Conservation (phyloP, 1,140 invertebrate genomes). For the Micrasema longulum region DNA sequence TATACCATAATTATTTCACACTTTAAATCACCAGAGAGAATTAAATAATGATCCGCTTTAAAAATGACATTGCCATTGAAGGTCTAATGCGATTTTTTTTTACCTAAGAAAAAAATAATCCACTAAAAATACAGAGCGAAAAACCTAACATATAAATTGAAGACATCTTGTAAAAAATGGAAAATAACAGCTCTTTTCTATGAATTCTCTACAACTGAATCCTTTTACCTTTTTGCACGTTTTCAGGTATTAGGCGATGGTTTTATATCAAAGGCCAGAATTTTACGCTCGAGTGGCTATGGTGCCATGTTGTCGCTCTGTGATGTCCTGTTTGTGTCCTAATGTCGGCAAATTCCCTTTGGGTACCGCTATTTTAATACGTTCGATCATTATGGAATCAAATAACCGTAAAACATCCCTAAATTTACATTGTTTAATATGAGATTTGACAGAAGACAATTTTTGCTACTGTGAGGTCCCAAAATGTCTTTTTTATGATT, state of each 20-base stretch:
- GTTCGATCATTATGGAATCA: background rate
- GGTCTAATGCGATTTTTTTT: conserved; percentile 48
- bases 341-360: conserved; percentile 12
- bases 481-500: background rate
- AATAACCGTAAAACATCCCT: conserved; percentile 1
- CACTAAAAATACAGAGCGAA: too few species aligned
- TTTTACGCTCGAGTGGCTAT: background rate
- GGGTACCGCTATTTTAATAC: conserved; percentile 1
- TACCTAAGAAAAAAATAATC: conserved; percentile 15
- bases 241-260: too few species aligned
- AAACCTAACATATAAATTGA: too few species aligned
- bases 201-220: too few species aligned
- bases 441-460: conserved; percentile 4
- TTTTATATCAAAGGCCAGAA: too few species aligned
- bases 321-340: background rate
- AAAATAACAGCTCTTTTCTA: too few species aligned
- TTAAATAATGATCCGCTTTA: conserved; percentile 44
- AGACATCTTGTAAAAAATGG: too few species aligned
- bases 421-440: conserved; percentile 9
- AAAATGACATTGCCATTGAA: conserved; percentile 42
- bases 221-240: too few species aligned
- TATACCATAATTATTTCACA: too few species aligned
- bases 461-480: conserved; percentile 3
- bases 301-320: conserved; percentile 11
- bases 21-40: conserved; percentile 2